These are phyloP conservation scores for Listronotus oregonensis DNA, from an alignment of 1,140 invertebrate species.

Conservation along the genomic window DNA sequence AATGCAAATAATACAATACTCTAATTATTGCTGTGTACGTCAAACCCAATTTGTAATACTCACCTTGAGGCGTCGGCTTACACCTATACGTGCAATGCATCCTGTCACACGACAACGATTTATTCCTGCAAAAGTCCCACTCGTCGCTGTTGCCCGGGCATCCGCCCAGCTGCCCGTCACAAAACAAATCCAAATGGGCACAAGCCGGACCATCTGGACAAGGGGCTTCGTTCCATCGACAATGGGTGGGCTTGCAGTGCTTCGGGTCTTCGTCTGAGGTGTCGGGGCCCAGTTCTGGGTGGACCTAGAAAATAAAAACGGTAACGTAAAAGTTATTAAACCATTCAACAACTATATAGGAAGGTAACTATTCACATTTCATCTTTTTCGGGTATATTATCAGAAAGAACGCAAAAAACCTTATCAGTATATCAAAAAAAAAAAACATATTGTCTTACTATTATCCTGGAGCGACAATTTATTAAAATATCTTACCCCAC, in stretches of 20 bases:
- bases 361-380: too few relatives aligned
- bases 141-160: slow-evolving; percentile 63
- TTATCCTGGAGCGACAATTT: too few relatives aligned
- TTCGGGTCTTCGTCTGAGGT: slow-evolving; percentile 52
- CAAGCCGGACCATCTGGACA: slow-evolving; percentile 63
- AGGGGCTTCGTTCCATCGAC: slow-evolving; percentile 64
- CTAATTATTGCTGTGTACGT: too few relatives aligned
- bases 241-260: slow-evolving; percentile 54
- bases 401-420: too few relatives aligned
- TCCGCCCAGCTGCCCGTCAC: slow-evolving; percentile 58
- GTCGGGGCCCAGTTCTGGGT: slow-evolving; percentile 61
- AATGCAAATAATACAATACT: too few relatives aligned
- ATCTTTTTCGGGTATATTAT: too few relatives aligned
- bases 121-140: slow-evolving; percentile 61
- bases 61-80: slow-evolving; percentile 59
- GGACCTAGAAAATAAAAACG: slow-evolving; percentile 31
- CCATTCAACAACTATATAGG: too few relatives aligned
- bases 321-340: too few relatives aligned
- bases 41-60: too few relatives aligned
- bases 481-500: slow-evolving; percentile 63
- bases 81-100: slow-evolving; percentile 71
- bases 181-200: slow-evolving; percentile 58
- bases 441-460: too few relatives aligned
- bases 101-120: slow-evolving; percentile 59
- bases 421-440: too few relatives aligned